phyloP scores from a whole-genome alignment of 2,888 invertebrate genomes.

The Orthonychiurus folsomi region DNA sequence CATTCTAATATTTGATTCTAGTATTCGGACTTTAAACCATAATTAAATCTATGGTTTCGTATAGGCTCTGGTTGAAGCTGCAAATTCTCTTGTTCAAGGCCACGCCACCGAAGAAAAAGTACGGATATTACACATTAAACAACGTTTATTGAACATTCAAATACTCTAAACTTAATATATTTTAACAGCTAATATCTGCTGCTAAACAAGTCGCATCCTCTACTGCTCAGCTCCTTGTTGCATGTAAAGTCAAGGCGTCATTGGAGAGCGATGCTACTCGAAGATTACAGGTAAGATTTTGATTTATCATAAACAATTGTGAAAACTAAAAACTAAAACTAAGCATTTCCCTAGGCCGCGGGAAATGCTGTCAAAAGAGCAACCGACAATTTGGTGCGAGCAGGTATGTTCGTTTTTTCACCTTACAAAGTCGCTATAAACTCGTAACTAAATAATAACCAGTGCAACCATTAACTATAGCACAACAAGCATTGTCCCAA shows the following conservation, averaged over 20 bases:
- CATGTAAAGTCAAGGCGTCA: slow-evolving; percentile 98
- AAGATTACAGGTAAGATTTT: slow-evolving; percentile 54
- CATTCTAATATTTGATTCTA: too few relatives aligned
- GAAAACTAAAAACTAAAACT: too few relatives aligned
- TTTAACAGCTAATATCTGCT: slow-evolving; percentile 74
- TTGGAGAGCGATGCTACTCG: slow-evolving; percentile 88
- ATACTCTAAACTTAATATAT: background rate
- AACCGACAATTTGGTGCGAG: slow-evolving; percentile 91
- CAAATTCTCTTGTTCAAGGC: slow-evolving; percentile 90
- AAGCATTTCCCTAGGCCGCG: slow-evolving; percentile 78
- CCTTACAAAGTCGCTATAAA: too few relatives aligned
- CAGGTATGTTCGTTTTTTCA: too few relatives aligned
- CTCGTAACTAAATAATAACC: too few relatives aligned
- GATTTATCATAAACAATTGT: background rate
- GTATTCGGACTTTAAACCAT: background rate
- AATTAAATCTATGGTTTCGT: background rate
- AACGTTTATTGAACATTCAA: background rate
- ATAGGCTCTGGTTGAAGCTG: slow-evolving; percentile 75
- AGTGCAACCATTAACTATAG: too few relatives aligned
- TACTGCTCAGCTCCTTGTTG: slow-evolving; percentile 93
- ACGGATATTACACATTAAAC: background rate
- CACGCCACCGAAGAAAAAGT: slow-evolving; percentile 80
- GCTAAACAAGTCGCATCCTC: slow-evolving; percentile 94
- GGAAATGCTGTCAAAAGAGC: slow-evolving; percentile 96
- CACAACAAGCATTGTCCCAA: slow-evolving; percentile 80